phyloP scores from a whole-genome alignment of 2,888 invertebrate species.

The Hemicrepidius hirtus region DNA sequence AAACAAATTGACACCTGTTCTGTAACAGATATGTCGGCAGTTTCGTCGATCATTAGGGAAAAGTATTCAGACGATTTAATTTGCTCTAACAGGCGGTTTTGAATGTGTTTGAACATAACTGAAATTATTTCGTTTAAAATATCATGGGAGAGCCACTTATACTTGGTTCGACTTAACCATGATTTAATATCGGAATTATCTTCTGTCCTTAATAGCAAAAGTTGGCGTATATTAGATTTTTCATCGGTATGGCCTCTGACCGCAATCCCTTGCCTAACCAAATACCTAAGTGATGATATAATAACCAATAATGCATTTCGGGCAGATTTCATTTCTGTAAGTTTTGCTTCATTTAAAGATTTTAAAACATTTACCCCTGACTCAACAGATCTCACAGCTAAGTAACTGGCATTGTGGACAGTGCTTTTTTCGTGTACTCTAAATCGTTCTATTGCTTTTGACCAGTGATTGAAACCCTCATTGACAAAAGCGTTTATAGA shows the following conservation, averaged over 20 bases:
- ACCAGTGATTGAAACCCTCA: not conserved
- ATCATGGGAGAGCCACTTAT: not conserved
- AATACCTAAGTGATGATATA: not conserved
- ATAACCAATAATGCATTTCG: not conserved
- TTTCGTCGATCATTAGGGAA: not conserved
- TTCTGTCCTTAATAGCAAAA: not conserved
- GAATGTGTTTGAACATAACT: not conserved
- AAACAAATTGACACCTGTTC: too few relatives aligned
- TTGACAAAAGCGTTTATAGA: not conserved
- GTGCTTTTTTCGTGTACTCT: not conserved
- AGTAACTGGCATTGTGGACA: not conserved
- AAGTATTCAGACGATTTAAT: not conserved
- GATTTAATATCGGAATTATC: not conserved
- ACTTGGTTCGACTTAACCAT: not conserved
- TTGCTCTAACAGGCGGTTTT: not conserved
- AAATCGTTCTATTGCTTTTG: not conserved
- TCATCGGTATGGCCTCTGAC: not conserved
- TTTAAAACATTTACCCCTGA: not conserved
- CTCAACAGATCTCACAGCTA: not conserved
- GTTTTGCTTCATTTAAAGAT: not conserved
- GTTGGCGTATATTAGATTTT: not conserved
- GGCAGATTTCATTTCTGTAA: not conserved
- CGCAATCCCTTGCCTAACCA: not conserved
- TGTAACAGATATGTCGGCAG: not conserved
- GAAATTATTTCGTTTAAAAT: not conserved